Conservation (phyloP, 1,140 invertebrate genomes). For the Atta cephalotes region DNA sequence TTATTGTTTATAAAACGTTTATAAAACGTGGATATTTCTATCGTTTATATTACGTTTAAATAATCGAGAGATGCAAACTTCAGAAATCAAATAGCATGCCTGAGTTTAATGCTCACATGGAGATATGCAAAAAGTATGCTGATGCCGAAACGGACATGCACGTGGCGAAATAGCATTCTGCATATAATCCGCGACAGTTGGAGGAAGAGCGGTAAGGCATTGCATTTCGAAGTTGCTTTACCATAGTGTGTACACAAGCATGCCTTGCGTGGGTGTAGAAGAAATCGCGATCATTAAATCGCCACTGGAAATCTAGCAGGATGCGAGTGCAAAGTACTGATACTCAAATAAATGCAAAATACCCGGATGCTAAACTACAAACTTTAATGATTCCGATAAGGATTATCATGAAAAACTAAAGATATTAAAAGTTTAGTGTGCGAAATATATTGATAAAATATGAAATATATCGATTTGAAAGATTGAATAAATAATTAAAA, state of each 20-base stretch:
- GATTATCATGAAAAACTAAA: not conserved
- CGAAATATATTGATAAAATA: not conserved
- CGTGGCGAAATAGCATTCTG: constrained; percentile 44
- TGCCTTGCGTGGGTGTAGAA: constrained; percentile 68
- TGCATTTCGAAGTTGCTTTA: constrained; percentile 71
- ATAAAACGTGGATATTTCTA: not conserved
- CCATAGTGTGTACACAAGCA: constrained; percentile 47
- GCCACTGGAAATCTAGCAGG: constrained; percentile 52
- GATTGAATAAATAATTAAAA: not conserved
- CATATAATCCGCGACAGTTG: constrained; percentile 21
- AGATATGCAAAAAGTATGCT: constrained; percentile 1
- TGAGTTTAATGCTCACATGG: not conserved
- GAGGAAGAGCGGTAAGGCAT: constrained; percentile 63
- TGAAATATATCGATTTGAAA: not conserved
- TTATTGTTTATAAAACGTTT: not conserved
- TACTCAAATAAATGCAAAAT: constrained; percentile 52
- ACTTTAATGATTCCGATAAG: not conserved
- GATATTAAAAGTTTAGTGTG: not conserved
- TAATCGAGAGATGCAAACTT: not conserved
- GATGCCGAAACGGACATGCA: not conserved
- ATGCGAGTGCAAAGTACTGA: constrained; percentile 14
- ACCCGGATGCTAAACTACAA: not conserved
- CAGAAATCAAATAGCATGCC: constrained; percentile 10
- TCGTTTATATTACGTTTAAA: not conserved
- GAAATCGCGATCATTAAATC: constrained; percentile 74